These are phyloP conservation scores for Colletes latitarsis DNA, from an alignment of 1,140 invertebrate genomes.

Conservation along the genomic window DNA sequence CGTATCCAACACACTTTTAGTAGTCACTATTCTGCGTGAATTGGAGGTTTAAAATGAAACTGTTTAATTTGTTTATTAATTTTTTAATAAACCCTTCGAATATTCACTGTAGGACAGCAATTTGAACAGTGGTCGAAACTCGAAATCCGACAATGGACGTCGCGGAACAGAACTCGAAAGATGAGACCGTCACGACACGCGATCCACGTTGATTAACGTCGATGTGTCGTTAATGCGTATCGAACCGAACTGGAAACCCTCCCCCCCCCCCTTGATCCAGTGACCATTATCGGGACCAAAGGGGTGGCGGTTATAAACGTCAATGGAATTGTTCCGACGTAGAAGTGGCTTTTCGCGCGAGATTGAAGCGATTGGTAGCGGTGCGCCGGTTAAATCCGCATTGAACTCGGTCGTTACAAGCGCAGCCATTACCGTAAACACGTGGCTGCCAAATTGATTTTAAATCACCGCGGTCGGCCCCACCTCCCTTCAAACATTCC, in stretches of 20 bases:
- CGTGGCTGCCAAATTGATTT: slow-evolving; percentile 68
- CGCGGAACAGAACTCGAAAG: no score
- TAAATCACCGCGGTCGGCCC: slow-evolving; percentile 52
- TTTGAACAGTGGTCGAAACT: no score
- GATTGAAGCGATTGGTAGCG: slow-evolving; percentile 21
- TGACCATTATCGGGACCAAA: slow-evolving; percentile 19
- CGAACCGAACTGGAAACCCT: background rate
- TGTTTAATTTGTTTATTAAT: no score
- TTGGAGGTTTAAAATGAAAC: no score
- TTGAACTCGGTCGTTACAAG: slow-evolving; percentile 63
- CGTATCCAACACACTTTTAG: no score
- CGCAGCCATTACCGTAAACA: slow-evolving; percentile 68
- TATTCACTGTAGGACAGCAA: no score
- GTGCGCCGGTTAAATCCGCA: slow-evolving; percentile 58
- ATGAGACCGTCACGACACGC: background rate
- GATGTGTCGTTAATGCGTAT: background rate
- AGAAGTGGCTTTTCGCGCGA: slow-evolving; percentile 28
- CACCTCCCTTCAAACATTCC: background rate
- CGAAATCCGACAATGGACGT: no score
- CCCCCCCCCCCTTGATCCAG: slow-evolving; percentile 1
- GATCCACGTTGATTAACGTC: background rate
- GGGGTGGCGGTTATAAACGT: slow-evolving; percentile 66
- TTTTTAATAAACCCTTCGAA: no score
- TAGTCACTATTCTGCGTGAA: no score
- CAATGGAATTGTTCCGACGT: slow-evolving; percentile 64